Evolutionary conservation across 2,888 invertebrate genomes (phyloP).

Genomic region (Callyntrura sp.): DNA sequence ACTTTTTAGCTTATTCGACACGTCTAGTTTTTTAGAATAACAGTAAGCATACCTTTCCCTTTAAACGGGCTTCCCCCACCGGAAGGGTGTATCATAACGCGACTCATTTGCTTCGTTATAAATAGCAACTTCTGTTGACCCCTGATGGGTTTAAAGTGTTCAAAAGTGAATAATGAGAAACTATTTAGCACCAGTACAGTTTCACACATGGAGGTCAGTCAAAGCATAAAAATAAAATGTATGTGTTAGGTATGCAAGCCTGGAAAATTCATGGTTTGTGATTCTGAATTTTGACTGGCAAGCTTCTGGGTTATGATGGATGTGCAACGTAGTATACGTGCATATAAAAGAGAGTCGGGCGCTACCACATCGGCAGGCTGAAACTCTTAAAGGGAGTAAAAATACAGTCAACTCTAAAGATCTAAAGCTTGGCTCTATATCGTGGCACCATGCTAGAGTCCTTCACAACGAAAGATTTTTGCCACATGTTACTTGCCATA

Average conservation of each 20-base stretch:
- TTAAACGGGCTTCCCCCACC: constrained; percentile 61
- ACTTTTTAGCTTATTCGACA: too few relatives aligned
- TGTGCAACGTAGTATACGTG: neutral
- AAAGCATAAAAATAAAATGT: constrained; percentile 25
- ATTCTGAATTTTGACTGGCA: neutral
- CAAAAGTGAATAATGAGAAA: constrained; percentile 33
- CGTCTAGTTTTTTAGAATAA: too few relatives aligned
- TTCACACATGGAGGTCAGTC: neutral
- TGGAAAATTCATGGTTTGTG: constrained; percentile 10
- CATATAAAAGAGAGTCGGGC: too few relatives aligned
- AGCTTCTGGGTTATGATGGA: neutral
- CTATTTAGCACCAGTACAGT: constrained; percentile 2
- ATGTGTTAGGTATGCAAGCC: neutral
- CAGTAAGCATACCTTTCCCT: constrained; percentile 40
- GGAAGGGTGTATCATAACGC: constrained; percentile 71
- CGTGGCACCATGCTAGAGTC: neutral
- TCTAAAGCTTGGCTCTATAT: too few relatives aligned
- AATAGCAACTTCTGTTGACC: constrained; percentile 61
- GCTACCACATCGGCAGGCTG: too few relatives aligned
- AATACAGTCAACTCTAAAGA: too few relatives aligned
- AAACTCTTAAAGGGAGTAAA: too few relatives aligned
- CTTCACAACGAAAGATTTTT: too few relatives aligned
- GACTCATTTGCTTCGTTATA: constrained; percentile 72
- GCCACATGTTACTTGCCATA: neutral
- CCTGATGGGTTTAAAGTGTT: constrained; percentile 35